Base-by-base conservation (phyloP, 2,113 vertebrate genomes). In the Campylomormyrus numenius region DNA sequence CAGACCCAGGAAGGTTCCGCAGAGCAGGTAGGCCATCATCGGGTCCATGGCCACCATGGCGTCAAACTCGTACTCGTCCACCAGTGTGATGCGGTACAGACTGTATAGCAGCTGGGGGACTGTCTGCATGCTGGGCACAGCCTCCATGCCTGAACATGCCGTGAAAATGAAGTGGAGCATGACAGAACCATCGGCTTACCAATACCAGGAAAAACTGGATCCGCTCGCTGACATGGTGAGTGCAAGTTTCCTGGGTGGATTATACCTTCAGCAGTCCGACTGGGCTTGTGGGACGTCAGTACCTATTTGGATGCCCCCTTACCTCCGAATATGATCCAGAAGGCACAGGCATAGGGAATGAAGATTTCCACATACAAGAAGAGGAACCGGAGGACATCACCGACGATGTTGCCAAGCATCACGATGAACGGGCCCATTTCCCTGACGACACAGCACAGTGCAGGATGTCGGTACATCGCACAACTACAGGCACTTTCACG, bases 261-360 rank as follows among this genome's bases (percentile, higher is more conserved):
- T 77, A 17, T 9, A 17, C 27, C 31, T 77, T 39, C 6, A 0
- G 13, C 27, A 27, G 70, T 77, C 35, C 8, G 31, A 85, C 19
- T 85, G 83, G 46, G 83, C 83, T 85, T 49, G 24, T 85, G 35
- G 74, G 42, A 80, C 11, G 17, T 80, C 4, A 13, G 5, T 53
- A 11, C 19, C 39, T 66, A 66, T n/a, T 35, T 21, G 24, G 52
- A 53, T 49, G 48, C 15, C 17, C 77, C 27, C 85, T 88, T 85
- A 96, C 95, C 95, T 95, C 95, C 95, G 46, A 96, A 96, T 49
- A 96, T 94, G 87, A 96, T 95, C 95, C 95, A 96, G 93, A 95
- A 96, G 77, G 94, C 94, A 91, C 94, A 96, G 89, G 94, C 93
- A 13, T 95, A 96, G 1, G 95, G 95, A 70, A 96, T 90, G 53